Evolutionary conservation across 2,113 vertebrate species (phyloP).

Genomic region (Pycnonotus jocosus): DNA sequence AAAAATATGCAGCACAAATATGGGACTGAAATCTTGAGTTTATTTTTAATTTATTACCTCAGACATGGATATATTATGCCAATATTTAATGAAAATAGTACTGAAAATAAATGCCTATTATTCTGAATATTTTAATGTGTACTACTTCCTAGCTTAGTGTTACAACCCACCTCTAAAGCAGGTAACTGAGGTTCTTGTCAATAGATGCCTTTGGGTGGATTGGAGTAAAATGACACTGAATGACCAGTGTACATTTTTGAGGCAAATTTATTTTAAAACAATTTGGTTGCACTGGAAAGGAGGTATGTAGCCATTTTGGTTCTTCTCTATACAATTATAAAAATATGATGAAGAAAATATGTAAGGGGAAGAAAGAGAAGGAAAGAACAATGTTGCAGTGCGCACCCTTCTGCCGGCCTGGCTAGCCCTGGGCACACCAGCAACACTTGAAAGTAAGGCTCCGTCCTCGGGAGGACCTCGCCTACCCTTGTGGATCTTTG

Average conservation of each 20-base stretch:
- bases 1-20: conserved; percentile 58
- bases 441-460: too few relatives aligned
- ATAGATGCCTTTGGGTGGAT: not conserved
- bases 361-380: not conserved
- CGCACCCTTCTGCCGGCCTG: too few relatives aligned
- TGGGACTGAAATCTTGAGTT: conserved; percentile 52
- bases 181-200: not conserved
- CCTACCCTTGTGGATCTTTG: too few relatives aligned
- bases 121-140: conserved; percentile 67
- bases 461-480: too few relatives aligned
- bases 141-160: not conserved
- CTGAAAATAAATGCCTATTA: conserved; percentile 75
- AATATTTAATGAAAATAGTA: conserved; percentile 70
- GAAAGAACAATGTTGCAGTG: too few relatives aligned
- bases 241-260: not conserved
- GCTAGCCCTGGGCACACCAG: too few relatives aligned
- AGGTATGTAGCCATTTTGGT: not conserved
- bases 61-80: conserved; percentile 62
- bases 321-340: not conserved
- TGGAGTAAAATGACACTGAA: not conserved
- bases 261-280: not conserved
- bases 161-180: not conserved
- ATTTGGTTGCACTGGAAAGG: not conserved
- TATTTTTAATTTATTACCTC: conserved; percentile 76
- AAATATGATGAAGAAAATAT: not conserved